Base-by-base conservation (phyloP, 2,888 invertebrate genomes). In the Nasonia oneida region DNA sequence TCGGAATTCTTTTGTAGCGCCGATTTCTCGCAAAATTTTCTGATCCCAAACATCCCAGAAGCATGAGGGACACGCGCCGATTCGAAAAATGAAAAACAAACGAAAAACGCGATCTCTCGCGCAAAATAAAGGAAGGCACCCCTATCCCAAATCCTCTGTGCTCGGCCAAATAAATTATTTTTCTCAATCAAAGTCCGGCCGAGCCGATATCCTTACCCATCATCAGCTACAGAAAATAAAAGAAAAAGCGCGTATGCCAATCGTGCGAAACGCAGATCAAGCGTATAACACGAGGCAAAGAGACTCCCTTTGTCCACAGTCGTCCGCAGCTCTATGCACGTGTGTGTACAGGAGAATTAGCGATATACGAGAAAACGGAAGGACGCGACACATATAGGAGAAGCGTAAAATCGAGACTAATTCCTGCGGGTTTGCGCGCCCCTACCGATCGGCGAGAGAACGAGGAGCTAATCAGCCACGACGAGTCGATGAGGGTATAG, bases 381-480 rank as follows among this genome's bases (percentile, higher is more conserved):
- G 61, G 61, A n/a, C 71, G 4, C 23, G 64, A 61, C 57, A 14
- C 39, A 14, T 15, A 23, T n/a, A 14, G 47, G 23, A 23, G 18
- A 77, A 77, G 79, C 79, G 71, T 33, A 80, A 80, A 71, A 79
- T 79, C 37, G 53, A 18, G 53, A 18, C 71, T 39, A n/a, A 61
- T 42, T 79, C 15, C 85, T 85, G 85, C 82, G 81, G 85, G 82
- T 85, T 84, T 84, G 70, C 79, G 67, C 67, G 67, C 67, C 33
- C 23, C 67, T 67, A 33, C 29, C 70, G 23, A 29, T 37, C 50
- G 39, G 4, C 37, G 53, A 33, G 42, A 39, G 61, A 71, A 61
- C 57, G 77, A 42, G 77, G n/a, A 85, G 50, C 80, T 85, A 85
- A 85, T 85, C 82, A 85, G 82, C 67, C 85, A 78, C 67, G 76